Conservation (phyloP, 2,797 vertebrate genomes). For the Phataginus tetradactyla region DNA sequence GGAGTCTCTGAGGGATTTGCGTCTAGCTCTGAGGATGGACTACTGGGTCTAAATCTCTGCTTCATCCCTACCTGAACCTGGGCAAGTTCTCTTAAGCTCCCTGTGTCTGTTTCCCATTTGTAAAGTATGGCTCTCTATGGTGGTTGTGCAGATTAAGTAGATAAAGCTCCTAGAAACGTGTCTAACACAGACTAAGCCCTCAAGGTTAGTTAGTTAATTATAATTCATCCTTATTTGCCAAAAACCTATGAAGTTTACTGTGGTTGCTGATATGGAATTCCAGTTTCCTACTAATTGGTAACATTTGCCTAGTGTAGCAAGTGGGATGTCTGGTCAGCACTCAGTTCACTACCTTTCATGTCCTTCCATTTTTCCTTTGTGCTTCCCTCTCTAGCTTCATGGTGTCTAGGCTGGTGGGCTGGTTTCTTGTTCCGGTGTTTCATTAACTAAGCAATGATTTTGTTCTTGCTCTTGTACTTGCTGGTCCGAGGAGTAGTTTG, state of each 20-base stretch:
- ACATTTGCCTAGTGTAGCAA: background rate
- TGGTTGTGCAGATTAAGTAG: background rate
- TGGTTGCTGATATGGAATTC: background rate
- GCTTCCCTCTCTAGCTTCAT: background rate
- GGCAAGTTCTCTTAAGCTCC: background rate
- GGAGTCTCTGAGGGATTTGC: background rate
- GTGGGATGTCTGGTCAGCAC: background rate
- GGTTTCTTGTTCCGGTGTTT: background rate
- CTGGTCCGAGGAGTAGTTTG: background rate
- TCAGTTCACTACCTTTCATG: background rate
- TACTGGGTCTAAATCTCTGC: background rate
- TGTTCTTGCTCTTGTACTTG: background rate
- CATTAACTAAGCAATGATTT: background rate
- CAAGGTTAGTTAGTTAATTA: background rate
- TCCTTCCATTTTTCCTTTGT: background rate
- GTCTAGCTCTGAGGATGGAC: background rate
- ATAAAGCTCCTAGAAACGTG: background rate
- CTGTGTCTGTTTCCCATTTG: background rate
- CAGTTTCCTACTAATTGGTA: background rate
- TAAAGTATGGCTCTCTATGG: background rate
- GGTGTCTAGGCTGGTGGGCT: background rate
- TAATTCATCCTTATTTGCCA: background rate
- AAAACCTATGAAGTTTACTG: background rate
- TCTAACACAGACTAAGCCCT: background rate
- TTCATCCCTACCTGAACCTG: background rate